Percentiles rank a stretch among this genome's conserved stretches.
phyloP scores from a whole-genome alignment of 2,797 vertebrate species.

The Emydoidea blandingii region DNA sequence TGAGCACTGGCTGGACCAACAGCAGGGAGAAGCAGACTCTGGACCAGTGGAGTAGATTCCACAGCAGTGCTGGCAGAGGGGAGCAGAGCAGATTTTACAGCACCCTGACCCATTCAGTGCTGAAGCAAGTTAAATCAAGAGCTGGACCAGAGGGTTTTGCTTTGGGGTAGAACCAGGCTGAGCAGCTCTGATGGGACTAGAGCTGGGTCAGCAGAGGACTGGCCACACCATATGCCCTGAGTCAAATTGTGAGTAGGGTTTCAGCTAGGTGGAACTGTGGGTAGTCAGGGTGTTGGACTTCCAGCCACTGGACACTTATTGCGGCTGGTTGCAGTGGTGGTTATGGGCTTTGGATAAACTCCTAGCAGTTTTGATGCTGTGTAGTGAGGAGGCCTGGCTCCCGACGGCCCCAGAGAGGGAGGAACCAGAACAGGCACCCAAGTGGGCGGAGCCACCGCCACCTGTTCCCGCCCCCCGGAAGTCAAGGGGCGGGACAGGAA shows the following conservation, averaged over 20 bases:
- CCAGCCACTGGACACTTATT: background rate
- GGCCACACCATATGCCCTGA: fast-evolving
- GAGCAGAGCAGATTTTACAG: background rate
- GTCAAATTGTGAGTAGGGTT: fast-evolving
- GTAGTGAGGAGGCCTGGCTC: too few relatives aligned
- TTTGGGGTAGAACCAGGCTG: background rate
- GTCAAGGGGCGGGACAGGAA: too few relatives aligned
- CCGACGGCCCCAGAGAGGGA: too few relatives aligned
- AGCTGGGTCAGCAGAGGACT: background rate
- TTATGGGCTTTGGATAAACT: background rate
- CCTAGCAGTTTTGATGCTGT: background rate
- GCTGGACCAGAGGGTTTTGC: fast-evolving
- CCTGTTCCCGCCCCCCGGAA: too few relatives aligned
- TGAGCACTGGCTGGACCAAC: background rate
- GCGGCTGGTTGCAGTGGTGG: background rate
- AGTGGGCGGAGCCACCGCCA: too few relatives aligned
- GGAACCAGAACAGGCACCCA: too few relatives aligned
- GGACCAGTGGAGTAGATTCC: background rate
- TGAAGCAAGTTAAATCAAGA: background rate
- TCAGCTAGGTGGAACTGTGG: background rate
- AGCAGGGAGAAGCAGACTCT: background rate
- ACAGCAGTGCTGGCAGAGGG: background rate
- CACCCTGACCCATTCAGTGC: fast-evolving
- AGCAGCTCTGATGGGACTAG: fast-evolving
- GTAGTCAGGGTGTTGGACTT: background rate